Base-by-base conservation (phyloP, 2,797 vertebrate species). In the Vultur gryphus region DNA sequence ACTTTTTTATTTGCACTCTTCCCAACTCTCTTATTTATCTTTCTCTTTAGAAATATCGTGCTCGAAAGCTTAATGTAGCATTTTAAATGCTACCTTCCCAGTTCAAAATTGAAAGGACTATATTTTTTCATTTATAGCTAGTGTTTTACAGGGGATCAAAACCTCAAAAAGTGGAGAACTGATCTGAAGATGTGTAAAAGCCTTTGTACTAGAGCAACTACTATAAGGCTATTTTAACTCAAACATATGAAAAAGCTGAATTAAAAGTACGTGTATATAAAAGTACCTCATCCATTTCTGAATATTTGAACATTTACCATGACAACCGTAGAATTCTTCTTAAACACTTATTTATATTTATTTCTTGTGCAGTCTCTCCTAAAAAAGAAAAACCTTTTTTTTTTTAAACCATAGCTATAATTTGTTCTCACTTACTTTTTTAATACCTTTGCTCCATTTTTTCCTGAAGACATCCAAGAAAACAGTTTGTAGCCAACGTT, bases 141-240 rank as follows among this genome's bases (percentile, higher is more conserved):
- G 17, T 90, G 67, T 71, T 96, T 92, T 82, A 88, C 43, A 84
- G 61, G 70, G 46, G 35, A 93, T 76, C 76, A 93, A 79, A 93
- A 62, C 33, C 58, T 79, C 70, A 37, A 13, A 75, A 64, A 54
- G 33, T 21, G 31, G 79, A 85, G 41, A 44, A 77, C 48, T 70
- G n/a, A 76, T 70, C 88, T 19, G n/a, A 70, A 90, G 69, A 52
- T 5, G 41, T 5, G 31, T 33, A 57, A 93, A 96, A 94, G 39
- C 14, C 57, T 89, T 87, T 57, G 46, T 49, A 25, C n/a, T 28
- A 61, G 29, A 72, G 66, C 16, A 76, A 67, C 35, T n/a, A 65
- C 48, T 87, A 92, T 54, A 69, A 76, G 70, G 55, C 37, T 35
- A 7, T 62, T 93, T 89, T 66, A 91, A 73, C 31, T 70, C 31